Conservation (phyloP, 2,113 vertebrate species). For the Sinocyclocheilus grahami region DNA sequence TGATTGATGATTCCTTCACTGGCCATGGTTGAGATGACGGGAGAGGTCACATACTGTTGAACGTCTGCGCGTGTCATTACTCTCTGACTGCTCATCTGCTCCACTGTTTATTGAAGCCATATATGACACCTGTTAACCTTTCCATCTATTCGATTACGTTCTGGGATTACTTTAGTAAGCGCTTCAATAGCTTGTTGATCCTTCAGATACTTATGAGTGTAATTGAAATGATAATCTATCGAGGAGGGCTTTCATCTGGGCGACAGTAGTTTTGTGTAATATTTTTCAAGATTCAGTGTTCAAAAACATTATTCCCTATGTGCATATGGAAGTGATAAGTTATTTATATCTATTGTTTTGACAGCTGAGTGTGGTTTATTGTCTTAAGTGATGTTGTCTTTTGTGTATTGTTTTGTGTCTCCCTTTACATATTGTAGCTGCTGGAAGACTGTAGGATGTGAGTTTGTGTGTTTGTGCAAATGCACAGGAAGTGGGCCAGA, state of each 20-base stretch:
- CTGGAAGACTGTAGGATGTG: constrained; percentile 68
- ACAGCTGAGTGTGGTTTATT: constrained; percentile 75
- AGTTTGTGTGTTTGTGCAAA: constrained; percentile 70
- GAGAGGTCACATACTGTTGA: neutral
- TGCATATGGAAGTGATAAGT: constrained; percentile 62
- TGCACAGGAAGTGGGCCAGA: constrained; percentile 56
- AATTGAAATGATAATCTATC: neutral
- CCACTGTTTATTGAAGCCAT: constrained; percentile 43
- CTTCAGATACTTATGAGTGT: neutral
- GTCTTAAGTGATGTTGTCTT: constrained; percentile 78
- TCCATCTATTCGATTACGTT: constrained; percentile 13
- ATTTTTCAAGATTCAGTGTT: constrained; percentile 32
- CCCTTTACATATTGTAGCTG: constrained; percentile 76
- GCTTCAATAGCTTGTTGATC: constrained; percentile 25
- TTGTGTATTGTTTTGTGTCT: constrained; percentile 76
- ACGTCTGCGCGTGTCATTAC: neutral
- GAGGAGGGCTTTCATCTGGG: neutral
- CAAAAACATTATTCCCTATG: constrained; percentile 56
- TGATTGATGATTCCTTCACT: constrained; percentile 37
- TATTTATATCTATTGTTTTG: constrained; percentile 76
- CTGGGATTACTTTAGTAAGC: neutral
- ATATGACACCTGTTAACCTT: constrained; percentile 16
- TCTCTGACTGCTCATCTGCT: neutral
- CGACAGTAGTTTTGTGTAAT: constrained; percentile 25
- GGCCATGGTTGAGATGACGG: neutral